Evolutionary conservation across 2,113 vertebrate species (phyloP).

Genomic region (Pandion haliaetus): DNA sequence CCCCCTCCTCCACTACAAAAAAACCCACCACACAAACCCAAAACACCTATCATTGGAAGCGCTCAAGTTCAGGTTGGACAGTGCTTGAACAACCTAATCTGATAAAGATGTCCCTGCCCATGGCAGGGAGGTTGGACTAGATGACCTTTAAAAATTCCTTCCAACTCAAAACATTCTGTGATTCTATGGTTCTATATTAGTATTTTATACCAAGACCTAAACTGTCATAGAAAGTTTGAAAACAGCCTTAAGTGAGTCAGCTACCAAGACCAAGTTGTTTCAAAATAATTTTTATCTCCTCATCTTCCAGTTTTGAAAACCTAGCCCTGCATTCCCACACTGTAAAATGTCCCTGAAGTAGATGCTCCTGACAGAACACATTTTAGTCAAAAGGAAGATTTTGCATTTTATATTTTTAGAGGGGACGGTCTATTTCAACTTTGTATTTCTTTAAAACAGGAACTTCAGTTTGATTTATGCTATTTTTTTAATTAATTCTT

Average conservation of each 20-base stretch:
- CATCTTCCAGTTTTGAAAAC: not conserved
- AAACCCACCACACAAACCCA: too few relatives aligned
- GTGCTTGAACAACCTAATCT: not conserved
- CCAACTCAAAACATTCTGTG: not conserved
- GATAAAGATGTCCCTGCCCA: not conserved
- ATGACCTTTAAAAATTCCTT: not conserved
- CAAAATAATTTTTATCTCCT: not conserved
- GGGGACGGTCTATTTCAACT: not conserved
- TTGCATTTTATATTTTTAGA: not conserved
- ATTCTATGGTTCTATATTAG: not conserved
- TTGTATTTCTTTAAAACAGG: not conserved
- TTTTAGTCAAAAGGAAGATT: not conserved
- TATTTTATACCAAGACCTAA: not conserved
- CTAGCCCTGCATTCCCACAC: not conserved
- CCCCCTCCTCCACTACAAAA: too few relatives aligned
- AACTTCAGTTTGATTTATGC: not conserved
- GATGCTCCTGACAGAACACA: rapidly evolving
- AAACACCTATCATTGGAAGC: not conserved
- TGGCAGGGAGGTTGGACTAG: not conserved
- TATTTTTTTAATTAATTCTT: not conserved
- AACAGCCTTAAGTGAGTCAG: not conserved
- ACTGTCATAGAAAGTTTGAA: not conserved
- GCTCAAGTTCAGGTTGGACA: not conserved
- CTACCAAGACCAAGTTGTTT: not conserved
- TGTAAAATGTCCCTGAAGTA: not conserved